These are phyloP conservation scores for Spodoptera exigua DNA, from an alignment of 2,888 invertebrate genomes.

Conservation along the genomic window DNA sequence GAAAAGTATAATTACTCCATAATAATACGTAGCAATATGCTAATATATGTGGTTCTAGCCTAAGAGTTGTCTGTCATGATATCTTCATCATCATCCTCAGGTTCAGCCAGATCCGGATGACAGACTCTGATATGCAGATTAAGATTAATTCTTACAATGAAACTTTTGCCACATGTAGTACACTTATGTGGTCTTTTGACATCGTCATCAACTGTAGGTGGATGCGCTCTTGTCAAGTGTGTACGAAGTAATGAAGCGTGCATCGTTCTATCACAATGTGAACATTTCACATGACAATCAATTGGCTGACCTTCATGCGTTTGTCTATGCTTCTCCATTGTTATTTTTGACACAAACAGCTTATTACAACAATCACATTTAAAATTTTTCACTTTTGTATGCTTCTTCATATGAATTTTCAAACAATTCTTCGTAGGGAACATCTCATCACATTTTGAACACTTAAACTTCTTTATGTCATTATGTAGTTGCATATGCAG, in stretches of 20 bases:
- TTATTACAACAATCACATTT: conserved; percentile 85
- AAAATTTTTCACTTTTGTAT: conserved; percentile 86
- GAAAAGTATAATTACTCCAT: conserved; percentile 76
- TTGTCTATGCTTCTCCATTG: conserved; percentile 85
- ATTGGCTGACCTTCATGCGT: conserved; percentile 84
- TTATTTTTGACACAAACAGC: conserved; percentile 84
- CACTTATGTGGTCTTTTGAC: conserved; percentile 85
- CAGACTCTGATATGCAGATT: conserved; percentile 85
- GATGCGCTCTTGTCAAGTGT: conserved; percentile 80
- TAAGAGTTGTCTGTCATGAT: conserved; percentile 86
- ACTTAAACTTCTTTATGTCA: conserved; percentile 85
- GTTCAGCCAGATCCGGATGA: conserved; percentile 84
- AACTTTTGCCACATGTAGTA: conserved; percentile 83
- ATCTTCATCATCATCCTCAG: conserved; percentile 85
- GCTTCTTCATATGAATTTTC: conserved; percentile 86
- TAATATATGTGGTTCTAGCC: conserved; percentile 56
- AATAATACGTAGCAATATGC: conserved; percentile 75
- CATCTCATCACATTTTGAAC: conserved; percentile 86
- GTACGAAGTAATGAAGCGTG: conserved; percentile 82
- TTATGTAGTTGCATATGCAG: conserved; percentile 86
- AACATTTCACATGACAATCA: conserved; percentile 85
- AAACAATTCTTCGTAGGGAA: conserved; percentile 85
- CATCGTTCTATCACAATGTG: conserved; percentile 83
- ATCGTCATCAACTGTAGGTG: conserved; percentile 78
- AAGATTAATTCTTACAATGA: conserved; percentile 85